phyloP scores from a whole-genome alignment of 64 coral and sea anemone genomes.

The Actinia tenebrosa region DNA sequence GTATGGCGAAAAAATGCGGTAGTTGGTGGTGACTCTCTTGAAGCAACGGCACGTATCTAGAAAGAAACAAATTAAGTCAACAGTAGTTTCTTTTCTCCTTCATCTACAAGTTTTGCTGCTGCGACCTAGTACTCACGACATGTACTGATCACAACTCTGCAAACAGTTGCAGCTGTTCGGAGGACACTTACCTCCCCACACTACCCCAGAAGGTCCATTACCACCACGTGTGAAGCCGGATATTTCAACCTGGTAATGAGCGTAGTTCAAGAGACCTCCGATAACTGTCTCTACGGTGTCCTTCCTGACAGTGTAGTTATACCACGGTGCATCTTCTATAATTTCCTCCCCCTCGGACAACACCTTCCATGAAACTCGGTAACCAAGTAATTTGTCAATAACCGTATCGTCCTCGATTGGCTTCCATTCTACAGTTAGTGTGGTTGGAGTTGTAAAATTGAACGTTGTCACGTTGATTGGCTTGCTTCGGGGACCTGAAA shows the following conservation, averaged over 20 bases:
- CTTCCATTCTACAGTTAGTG: constrained; percentile 44
- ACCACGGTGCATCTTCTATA: constrained; percentile 27
- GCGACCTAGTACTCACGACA: too few species aligned
- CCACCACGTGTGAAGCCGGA: constrained; percentile 47
- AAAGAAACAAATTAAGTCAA: background rate
- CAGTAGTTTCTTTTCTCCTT: too few species aligned
- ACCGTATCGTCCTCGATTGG: constrained; percentile 26
- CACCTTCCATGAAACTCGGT: constrained; percentile 47
- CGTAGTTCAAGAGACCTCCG: constrained; percentile 29
- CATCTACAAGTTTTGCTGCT: too few species aligned
- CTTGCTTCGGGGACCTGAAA: constrained; percentile 28
- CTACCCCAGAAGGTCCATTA: constrained; percentile 36
- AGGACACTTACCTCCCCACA: background rate
- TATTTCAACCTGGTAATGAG: constrained; percentile 53
- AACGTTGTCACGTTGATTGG: constrained; percentile 40
- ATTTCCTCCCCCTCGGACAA: constrained; percentile 36
- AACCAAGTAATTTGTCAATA: constrained; percentile 37
- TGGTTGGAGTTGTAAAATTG: constrained; percentile 40
- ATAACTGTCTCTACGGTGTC: background rate
- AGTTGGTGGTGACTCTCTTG: constrained; percentile 57
- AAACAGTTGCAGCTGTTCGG: too few species aligned
- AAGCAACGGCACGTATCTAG: constrained; percentile 68
- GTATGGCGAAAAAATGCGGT: constrained; percentile 56
- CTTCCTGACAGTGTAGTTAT: constrained; percentile 49
- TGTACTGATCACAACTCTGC: too few species aligned